Evolutionary conservation across 2,797 vertebrate species (phyloP).

Genomic region (Ciconia nigra): DNA sequence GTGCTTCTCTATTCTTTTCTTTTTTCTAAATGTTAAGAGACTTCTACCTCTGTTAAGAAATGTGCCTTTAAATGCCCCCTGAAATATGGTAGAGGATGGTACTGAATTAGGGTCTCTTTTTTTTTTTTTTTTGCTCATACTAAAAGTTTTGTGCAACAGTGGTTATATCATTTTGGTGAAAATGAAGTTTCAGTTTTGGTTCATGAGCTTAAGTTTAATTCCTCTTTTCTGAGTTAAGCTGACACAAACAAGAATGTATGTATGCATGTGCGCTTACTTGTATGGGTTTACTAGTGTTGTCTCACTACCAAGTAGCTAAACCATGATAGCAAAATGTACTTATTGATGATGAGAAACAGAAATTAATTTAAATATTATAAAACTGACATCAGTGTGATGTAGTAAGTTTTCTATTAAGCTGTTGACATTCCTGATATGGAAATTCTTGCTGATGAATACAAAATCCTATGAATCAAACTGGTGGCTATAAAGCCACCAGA

Average conservation of each 20-base stretch:
- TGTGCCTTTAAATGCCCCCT: background rate
- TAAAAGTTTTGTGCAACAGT: background rate
- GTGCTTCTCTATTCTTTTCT: background rate
- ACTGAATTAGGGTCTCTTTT: background rate
- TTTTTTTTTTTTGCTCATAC: background rate
- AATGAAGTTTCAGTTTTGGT: background rate
- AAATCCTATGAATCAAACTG: background rate
- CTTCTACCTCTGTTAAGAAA: background rate
- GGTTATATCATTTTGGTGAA: background rate
- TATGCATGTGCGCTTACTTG: fast-evolving
- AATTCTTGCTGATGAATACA: background rate
- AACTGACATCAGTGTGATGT: background rate
- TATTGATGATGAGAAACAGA: background rate
- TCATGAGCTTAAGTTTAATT: background rate
- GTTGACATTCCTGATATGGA: background rate
- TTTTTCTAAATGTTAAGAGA: background rate
- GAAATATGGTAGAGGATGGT: background rate
- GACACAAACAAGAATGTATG: background rate
- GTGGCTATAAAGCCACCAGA: background rate
- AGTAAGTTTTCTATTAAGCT: background rate
- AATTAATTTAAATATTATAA: background rate
- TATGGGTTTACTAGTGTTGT: background rate
- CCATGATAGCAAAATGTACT: background rate
- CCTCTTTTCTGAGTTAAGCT: background rate
- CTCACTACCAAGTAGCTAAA: background rate